phyloP scores from a whole-genome alignment of 2,797 vertebrate genomes.

The Tauraco hartlaubi region DNA sequence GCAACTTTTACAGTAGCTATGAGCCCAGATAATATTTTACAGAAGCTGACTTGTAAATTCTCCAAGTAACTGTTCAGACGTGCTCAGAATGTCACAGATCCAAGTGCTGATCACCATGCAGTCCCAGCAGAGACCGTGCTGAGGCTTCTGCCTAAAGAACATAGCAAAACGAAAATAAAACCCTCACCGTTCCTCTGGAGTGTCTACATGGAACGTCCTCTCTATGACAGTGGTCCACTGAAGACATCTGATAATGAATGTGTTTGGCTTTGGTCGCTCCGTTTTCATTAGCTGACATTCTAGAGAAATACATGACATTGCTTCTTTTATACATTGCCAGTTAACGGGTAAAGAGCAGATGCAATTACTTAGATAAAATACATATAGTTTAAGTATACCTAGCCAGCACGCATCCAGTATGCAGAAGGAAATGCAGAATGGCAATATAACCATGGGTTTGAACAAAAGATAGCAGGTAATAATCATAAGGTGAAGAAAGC shows the following conservation, averaged over 20 bases:
- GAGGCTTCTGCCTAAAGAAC: background rate
- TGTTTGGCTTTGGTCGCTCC: constrained; percentile 97
- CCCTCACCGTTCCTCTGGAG: constrained; percentile 93
- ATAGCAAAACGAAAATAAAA: background rate
- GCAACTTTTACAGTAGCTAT: background rate
- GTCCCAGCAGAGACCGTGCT: background rate
- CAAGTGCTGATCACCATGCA: background rate
- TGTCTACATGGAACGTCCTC: constrained; percentile 96
- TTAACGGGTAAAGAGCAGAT: background rate
- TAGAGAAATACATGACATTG: constrained; percentile 72
- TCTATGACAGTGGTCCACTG: constrained; percentile 99
- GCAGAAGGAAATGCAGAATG: background rate
- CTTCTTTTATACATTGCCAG: background rate
- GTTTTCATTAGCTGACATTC: constrained; percentile 99
- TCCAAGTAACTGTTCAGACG: constrained; percentile 9
- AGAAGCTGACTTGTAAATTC: constrained; percentile 1
- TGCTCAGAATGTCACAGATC: background rate
- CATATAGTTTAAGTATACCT: background rate
- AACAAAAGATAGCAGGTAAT: background rate
- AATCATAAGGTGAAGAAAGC: background rate
- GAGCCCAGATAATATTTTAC: constrained; percentile 26
- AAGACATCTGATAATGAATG: constrained; percentile 98
- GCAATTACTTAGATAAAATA: background rate
- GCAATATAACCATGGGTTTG: background rate
- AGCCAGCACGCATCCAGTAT: background rate